These are phyloP conservation scores for Nothobranchius furzeri DNA, from an alignment of 2,113 vertebrate genomes.

Conservation along the genomic window DNA sequence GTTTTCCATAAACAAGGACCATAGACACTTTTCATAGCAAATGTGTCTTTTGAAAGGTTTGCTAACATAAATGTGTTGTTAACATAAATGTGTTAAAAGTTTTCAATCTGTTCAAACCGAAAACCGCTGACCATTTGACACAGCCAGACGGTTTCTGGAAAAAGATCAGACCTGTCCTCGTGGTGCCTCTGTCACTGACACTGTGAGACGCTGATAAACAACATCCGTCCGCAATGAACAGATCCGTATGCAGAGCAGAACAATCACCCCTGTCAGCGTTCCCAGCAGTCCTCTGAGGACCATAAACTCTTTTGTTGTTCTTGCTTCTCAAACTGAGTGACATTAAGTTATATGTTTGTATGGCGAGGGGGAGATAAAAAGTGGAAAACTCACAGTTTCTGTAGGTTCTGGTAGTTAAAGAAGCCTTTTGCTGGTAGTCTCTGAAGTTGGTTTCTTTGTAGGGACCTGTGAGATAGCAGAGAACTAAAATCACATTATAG, in stretches of 20 bases:
- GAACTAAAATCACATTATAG: not conserved
- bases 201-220: slow-evolving; percentile 43
- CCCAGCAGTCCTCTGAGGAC: slow-evolving; percentile 6
- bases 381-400: slow-evolving; percentile 86
- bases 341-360: not conserved
- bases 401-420: slow-evolving; percentile 84
- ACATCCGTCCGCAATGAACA: not conserved
- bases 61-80: too few relatives aligned
- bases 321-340: slow-evolving; percentile 1
- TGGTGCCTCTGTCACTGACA: not conserved
- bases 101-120: slow-evolving; percentile 1
- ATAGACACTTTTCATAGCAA: too few relatives aligned
- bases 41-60: too few relatives aligned
- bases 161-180: slow-evolving; percentile 6
- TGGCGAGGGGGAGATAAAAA: not conserved
- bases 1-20: not conserved
- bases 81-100: not conserved
- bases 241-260: slow-evolving; percentile 3
- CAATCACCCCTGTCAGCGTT: slow-evolving; percentile 6
- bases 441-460: slow-evolving; percentile 85
- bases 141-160: slow-evolving; percentile 11
- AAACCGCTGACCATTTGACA: slow-evolving; percentile 1
- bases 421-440: slow-evolving; percentile 86
- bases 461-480: slow-evolving; percentile 80
- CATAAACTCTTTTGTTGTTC: not conserved